Conservation (phyloP, 53 echinoderm and acorn worm genomes). For the Henricia sp. region DNA sequence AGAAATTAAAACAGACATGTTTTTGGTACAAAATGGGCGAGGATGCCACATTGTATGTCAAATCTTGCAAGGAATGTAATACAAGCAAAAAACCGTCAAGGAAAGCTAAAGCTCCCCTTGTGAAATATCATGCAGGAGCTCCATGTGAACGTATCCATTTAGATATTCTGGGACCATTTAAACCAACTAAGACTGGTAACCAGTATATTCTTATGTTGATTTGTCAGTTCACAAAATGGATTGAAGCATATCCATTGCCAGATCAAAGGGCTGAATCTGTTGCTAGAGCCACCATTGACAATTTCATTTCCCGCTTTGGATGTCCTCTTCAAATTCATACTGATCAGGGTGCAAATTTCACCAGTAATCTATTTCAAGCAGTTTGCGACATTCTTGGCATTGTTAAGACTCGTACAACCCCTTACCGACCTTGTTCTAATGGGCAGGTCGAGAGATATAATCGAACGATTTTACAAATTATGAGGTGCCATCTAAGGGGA, state of each 20-base stretch:
- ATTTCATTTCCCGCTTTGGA: constrained; percentile 1
- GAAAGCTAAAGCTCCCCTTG: constrained; percentile 8
- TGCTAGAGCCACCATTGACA: not conserved
- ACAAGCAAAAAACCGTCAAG: not conserved
- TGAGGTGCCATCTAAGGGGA: not conserved
- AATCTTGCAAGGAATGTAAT: constrained; percentile 22
- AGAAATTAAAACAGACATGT: constrained; percentile 20
- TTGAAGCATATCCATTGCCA: not conserved
- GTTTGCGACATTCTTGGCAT: not conserved
- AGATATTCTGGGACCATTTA: constrained; percentile 15
- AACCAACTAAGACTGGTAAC: not conserved
- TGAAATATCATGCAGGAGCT: constrained; percentile 5
- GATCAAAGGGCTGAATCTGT: not conserved
- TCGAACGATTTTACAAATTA: no score
- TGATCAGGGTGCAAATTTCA: constrained; percentile 1
- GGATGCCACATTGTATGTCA: not conserved
- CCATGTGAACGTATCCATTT: constrained; percentile 32
- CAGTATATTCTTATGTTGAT: constrained; percentile 19
- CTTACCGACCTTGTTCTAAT: no score
- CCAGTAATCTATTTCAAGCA: not conserved
- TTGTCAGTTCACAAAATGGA: not conserved
- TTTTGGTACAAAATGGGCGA: constrained; percentile 21
- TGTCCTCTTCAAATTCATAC: not conserved
- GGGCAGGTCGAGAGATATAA: no score
- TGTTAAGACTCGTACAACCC: not conserved